These are phyloP conservation scores for Cerastis leucographa DNA, from an alignment of 2,888 invertebrate genomes.

Conservation along the genomic window DNA sequence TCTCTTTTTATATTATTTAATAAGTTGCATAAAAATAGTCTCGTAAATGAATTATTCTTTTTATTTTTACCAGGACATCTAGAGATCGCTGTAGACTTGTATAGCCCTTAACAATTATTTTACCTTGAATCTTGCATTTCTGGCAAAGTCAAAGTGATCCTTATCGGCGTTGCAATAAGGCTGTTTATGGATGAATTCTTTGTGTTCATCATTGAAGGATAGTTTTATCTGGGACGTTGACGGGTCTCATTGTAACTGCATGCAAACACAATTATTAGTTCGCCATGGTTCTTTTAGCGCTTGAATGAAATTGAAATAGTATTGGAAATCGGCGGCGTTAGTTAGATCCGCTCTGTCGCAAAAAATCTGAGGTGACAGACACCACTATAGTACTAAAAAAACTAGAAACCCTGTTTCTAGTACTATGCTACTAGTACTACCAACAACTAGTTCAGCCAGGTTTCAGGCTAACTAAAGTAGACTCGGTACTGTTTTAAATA, in stretches of 20 bases:
- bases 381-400: too few species aligned
- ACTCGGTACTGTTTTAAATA: too few species aligned
- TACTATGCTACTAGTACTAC: too few species aligned
- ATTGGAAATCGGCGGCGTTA: too few species aligned
- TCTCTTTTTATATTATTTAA: constrained; percentile 25
- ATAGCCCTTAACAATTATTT: neutral
- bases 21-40: constrained; percentile 19
- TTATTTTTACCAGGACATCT: neutral
- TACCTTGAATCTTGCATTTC: too few species aligned
- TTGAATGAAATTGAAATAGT: too few species aligned
- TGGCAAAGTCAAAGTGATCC: neutral
- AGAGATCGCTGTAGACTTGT: neutral
- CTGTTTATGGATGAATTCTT: neutral
- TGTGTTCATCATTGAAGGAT: neutral
- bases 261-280: neutral
- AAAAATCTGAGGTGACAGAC: too few species aligned
- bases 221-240: neutral
- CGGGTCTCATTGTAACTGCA: neutral
- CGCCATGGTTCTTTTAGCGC: neutral
- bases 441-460: too few species aligned
- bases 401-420: too few species aligned
- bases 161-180: neutral
- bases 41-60: neutral
- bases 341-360: too few species aligned
- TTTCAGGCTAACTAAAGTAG: too few species aligned